These are phyloP conservation scores for Aegotheles bennettii DNA, from an alignment of 2,113 vertebrate genomes.

Conservation along the genomic window DNA sequence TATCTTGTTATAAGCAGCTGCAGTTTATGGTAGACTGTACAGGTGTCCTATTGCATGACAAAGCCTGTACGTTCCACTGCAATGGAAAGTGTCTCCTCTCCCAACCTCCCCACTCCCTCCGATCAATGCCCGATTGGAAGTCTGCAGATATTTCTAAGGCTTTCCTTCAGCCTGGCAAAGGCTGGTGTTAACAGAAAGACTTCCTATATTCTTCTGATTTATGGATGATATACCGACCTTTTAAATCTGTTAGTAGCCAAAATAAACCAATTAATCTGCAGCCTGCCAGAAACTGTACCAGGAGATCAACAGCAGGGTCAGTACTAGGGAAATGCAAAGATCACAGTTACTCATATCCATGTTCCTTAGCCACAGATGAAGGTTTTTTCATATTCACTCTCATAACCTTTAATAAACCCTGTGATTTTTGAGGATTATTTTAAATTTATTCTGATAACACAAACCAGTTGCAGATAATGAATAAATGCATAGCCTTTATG, in stretches of 20 bases:
- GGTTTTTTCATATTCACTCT: neutral
- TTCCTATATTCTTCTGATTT: neutral
- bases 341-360: neutral
- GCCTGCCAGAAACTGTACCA: neutral
- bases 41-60: neutral
- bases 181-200: neutral
- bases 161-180: neutral
- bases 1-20: neutral
- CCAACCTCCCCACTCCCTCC: accelerated
- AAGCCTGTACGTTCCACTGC: neutral
- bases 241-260: neutral
- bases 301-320: neutral
- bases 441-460: constrained; percentile 28
- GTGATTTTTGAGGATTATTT: constrained; percentile 33
- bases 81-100: neutral
- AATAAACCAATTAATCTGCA: neutral
- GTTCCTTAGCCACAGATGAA: neutral
- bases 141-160: neutral
- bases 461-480: constrained; percentile 30
- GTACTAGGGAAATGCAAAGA: neutral
- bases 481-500: neutral
- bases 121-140: neutral
- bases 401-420: neutral
- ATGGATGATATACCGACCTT: neutral
- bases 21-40: neutral